Conservation (phyloP, 2,113 vertebrate species). For the Oryzias woworae region DNA sequence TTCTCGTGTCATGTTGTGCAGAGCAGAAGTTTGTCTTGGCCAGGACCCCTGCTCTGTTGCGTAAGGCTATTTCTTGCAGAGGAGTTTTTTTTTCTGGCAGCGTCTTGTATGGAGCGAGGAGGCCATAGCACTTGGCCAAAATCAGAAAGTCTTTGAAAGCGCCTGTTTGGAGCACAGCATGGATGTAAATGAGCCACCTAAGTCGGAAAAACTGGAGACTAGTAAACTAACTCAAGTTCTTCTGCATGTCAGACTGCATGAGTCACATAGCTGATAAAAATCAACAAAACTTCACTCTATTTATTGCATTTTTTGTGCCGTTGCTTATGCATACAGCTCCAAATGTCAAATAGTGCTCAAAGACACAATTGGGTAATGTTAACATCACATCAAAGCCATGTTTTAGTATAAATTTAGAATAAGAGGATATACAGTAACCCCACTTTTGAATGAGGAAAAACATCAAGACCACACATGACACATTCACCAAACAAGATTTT, state of each 20-base stretch:
- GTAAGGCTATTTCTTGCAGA: constrained; percentile 56
- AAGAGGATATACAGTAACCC: constrained; percentile 1
- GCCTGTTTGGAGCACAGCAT: constrained; percentile 46
- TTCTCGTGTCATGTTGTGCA: constrained; percentile 52
- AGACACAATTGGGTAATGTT: constrained; percentile 21
- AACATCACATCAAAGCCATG: constrained; percentile 13
- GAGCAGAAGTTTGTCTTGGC: constrained; percentile 71
- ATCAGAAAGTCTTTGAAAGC: constrained; percentile 53
- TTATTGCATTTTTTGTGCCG: constrained; percentile 3
- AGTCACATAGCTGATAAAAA: constrained; percentile 16
- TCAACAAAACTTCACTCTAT: neutral
- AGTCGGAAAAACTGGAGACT: constrained; percentile 26
- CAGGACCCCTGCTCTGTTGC: constrained; percentile 26
- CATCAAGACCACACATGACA: constrained; percentile 36
- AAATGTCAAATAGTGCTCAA: constrained; percentile 15
- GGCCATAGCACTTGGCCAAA: constrained; percentile 54
- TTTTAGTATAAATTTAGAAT: constrained; percentile 10
- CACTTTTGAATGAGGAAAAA: constrained; percentile 30
- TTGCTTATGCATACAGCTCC: constrained; percentile 7
- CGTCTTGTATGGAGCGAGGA: constrained; percentile 30
- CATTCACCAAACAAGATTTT: constrained; percentile 39
- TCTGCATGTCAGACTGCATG: constrained; percentile 14
- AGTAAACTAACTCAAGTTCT: constrained; percentile 40
- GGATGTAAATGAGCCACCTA: constrained; percentile 49
- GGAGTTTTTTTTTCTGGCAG: constrained; percentile 60